A percentile compares a stretch with the other conserved stretches of the same genome.
These are phyloP conservation scores for Emydura subglobosa DNA, from an alignment of 2,113 vertebrate genomes.

Conservation along the genomic window DNA sequence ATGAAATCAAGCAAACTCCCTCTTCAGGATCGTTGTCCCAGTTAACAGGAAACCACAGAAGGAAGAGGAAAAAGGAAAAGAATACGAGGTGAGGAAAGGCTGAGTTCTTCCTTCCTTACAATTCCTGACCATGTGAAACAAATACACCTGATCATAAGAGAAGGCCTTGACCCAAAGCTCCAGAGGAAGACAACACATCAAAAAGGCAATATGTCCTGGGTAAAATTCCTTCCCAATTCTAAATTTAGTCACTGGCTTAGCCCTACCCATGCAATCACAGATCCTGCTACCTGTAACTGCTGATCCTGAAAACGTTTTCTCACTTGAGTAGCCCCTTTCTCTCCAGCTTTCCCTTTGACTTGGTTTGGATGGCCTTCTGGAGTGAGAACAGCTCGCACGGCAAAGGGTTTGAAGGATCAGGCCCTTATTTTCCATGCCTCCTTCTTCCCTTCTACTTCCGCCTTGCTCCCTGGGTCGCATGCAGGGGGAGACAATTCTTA, in stretches of 20 bases:
- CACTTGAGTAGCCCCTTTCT: fast-evolving
- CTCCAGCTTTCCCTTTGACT: background rate
- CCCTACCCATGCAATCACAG: background rate
- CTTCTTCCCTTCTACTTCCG: background rate
- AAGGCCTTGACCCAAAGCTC: background rate
- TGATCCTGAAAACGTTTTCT: background rate
- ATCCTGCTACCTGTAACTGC: background rate
- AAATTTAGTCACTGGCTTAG: background rate
- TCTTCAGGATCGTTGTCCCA: background rate
- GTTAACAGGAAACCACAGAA: background rate
- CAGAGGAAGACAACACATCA: background rate
- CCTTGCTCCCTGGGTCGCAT: background rate
- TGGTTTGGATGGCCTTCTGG: background rate
- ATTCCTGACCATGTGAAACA: background rate
- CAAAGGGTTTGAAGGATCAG: background rate
- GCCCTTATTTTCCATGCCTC: background rate
- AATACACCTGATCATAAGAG: background rate
- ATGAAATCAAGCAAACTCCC: background rate
- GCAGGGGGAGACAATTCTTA: background rate
- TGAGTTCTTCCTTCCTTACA: background rate
- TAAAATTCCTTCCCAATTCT: background rate
- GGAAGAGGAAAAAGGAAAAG: background rate
- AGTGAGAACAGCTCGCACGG: fast-evolving
- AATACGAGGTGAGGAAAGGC: background rate
- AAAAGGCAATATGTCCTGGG: background rate